A percentile compares a stretch with the other conserved stretches of the same genome.
phyloP scores from a whole-genome alignment of 92 coral and sea anemone species.

The Epizoanthus scotinus region DNA sequence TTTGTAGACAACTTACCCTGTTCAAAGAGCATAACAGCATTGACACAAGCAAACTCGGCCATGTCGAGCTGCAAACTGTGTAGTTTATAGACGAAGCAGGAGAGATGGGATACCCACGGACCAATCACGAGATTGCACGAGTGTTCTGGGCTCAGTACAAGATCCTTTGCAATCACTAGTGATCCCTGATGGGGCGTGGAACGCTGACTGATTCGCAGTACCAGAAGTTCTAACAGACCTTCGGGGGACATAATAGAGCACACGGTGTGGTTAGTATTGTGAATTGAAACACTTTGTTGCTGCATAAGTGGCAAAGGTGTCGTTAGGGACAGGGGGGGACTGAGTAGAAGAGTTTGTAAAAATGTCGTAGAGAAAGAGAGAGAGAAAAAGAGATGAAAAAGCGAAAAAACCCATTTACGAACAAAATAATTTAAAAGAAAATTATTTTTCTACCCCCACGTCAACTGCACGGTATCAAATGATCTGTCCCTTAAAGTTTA shows the following conservation, averaged over 20 bases:
- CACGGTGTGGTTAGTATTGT: neutral
- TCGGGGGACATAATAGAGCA: neutral
- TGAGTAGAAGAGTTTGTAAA: too few species aligned
- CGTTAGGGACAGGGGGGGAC: too few species aligned
- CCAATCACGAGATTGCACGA: constrained; percentile 79
- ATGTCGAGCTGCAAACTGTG: constrained; percentile 91
- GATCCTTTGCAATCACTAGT: constrained; percentile 88
- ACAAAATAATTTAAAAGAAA: too few species aligned
- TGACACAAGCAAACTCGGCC: constrained; percentile 97
- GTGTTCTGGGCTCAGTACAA: constrained; percentile 77
- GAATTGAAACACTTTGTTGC: neutral
- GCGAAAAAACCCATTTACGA: too few species aligned
- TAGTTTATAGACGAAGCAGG: constrained; percentile 86
- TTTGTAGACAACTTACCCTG: constrained; percentile 68
- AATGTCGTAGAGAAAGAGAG: too few species aligned
- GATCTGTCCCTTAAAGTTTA: too few species aligned
- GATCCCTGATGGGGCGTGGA: constrained; percentile 89
- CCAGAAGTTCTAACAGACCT: constrained; percentile 89
- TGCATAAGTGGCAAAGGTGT: too few species aligned
- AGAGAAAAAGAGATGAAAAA: too few species aligned
- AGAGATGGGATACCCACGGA: constrained; percentile 85
- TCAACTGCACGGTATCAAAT: too few species aligned
- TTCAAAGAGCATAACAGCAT: constrained; percentile 91
- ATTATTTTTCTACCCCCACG: too few species aligned
- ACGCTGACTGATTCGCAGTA: constrained; percentile 88